Base-by-base conservation (phyloP, 1,140 invertebrate species). In the Ladona fulva region DNA sequence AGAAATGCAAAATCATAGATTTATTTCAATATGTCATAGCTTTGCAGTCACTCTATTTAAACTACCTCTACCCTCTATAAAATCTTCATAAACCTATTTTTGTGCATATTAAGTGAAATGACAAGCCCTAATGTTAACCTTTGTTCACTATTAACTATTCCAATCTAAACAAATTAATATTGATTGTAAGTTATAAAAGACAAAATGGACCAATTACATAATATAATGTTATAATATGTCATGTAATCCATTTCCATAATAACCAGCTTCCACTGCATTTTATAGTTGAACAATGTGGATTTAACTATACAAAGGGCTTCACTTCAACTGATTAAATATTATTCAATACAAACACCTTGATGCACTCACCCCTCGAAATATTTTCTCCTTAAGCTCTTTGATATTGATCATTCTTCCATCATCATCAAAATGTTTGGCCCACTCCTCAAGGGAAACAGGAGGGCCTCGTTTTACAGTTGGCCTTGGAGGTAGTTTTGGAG, bases 361-460 rank as follows among this genome's bases (percentile, higher is more conserved):
- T n/a, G 24, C 80, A 87, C 90, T 87, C 85, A 97, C 96, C 82
- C 96, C 96, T 86, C 91, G 90, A 84, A 97, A 97, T 80, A 97
- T 94, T n/a, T 93, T 88, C 82, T 93, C 89, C 84, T 92, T 94
- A 0, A 94, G 86, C 7, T 87, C 86, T 16, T 91, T 88, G 0
- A 90, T 87, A 83, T 94, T 90, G 81, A 86, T 86, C 1, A 97
- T 87, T 82, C 90, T 88, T 7, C 96, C 96, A 76, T 94, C 91
- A 29, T 87, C 82, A 83, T 95, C 93, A 82, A 93, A 90, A 81
- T 91, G 89, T 80, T 88, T 89, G 19, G 89, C 85, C 95, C 95
- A 98, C 82, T 96, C 92, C 77, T 92, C 89, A 76, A 87, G 84
- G 1, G 88, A 90, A n/a, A 98, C 83, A 1, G 95, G 93, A 14